These are phyloP conservation scores for Guaruba guarouba DNA, from an alignment of 2,113 vertebrate genomes.

Conservation along the genomic window DNA sequence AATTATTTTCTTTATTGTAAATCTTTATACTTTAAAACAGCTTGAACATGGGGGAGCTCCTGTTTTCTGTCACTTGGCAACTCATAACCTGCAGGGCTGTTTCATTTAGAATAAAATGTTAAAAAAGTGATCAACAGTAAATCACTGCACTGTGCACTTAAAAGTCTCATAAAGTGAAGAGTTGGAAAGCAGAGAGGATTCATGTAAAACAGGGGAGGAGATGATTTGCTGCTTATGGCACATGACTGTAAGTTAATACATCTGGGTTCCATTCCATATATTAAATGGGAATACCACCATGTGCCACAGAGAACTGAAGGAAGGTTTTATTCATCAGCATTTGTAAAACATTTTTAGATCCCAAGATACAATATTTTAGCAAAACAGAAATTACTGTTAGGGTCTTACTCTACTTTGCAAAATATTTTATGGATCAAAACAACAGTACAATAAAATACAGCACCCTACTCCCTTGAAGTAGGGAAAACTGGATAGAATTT, in stretches of 20 bases:
- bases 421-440: neutral
- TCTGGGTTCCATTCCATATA: neutral
- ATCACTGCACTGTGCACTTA: conserved; percentile 14
- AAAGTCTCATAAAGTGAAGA: conserved; percentile 29
- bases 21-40: conserved; percentile 27
- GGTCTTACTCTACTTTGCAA: neutral
- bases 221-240: conserved; percentile 21
- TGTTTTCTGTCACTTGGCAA: conserved; percentile 60
- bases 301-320: neutral
- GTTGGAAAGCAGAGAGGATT: conserved; percentile 11
- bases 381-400: neutral
- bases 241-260: neutral
- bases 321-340: neutral
- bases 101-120: conserved; percentile 40
- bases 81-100: conserved; percentile 30
- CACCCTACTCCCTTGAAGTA: neutral
- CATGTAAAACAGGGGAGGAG: neutral
- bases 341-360: neutral
- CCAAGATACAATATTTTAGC: neutral
- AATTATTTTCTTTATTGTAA: conserved; percentile 49
- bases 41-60: neutral
- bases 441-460: neutral
- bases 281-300: neutral
- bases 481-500: neutral
- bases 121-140: conserved; percentile 47